phyloP scores from a whole-genome alignment of 2,888 invertebrate species.

The Polydesmus complanatus region DNA sequence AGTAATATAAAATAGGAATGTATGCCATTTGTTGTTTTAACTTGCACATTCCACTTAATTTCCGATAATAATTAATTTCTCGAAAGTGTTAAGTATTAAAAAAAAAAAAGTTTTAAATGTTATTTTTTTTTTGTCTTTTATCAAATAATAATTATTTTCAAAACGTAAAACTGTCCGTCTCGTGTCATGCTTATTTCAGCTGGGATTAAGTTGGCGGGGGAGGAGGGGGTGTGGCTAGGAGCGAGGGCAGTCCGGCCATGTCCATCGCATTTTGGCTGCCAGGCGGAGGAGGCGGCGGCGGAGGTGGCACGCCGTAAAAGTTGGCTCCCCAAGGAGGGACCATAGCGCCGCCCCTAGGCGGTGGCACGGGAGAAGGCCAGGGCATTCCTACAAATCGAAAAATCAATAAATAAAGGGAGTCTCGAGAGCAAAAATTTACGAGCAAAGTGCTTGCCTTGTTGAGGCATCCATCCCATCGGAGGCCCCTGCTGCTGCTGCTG shows the following conservation, averaged over 20 bases:
- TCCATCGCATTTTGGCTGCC: slow-evolving; percentile 31
- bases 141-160: no score
- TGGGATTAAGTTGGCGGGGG: slow-evolving; percentile 46
- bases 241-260: slow-evolving; percentile 36
- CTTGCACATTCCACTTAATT: no score
- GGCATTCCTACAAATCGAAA: neutral
- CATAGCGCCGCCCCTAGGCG: slow-evolving; percentile 31
- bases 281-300: slow-evolving; percentile 22
- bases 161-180: no score
- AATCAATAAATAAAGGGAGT: neutral
- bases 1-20: no score
- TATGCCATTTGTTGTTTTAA: no score
- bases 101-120: no score
- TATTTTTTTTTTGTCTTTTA: no score
- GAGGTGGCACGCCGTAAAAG: slow-evolving; percentile 23
- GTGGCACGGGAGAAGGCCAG: slow-evolving; percentile 40
- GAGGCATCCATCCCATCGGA: slow-evolving; percentile 16
- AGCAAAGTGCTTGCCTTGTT: neutral
- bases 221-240: slow-evolving; percentile 53
- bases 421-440: neutral
- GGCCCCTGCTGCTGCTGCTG: no score
- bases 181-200: no score
- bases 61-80: no score
- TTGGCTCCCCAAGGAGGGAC: slow-evolving; percentile 20
- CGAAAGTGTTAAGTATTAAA: no score